Evolutionary conservation across 2,113 vertebrate species (phyloP).

Genomic region (Mormyrus iriodes): DNA sequence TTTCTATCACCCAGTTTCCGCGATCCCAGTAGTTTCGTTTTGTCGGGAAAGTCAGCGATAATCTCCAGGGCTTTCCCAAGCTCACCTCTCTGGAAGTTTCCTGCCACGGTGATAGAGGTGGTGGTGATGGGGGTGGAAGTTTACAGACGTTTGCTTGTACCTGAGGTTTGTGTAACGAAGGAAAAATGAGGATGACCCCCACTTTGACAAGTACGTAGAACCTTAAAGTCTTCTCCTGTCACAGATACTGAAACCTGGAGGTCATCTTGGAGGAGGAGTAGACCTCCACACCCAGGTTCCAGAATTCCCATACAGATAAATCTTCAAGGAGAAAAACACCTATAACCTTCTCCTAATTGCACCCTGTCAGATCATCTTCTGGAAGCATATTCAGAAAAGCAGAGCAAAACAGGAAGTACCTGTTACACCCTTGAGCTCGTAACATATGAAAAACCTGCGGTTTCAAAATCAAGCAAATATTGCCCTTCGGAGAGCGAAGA

Average conservation of each 20-base stretch:
- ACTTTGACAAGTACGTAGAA: background rate
- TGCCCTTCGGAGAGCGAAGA: background rate
- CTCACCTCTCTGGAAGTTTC: background rate
- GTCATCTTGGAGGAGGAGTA: background rate
- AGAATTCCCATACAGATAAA: background rate
- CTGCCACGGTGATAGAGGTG: background rate
- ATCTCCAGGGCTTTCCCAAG: background rate
- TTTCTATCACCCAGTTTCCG: background rate
- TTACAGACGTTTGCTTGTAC: background rate
- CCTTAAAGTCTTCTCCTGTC: background rate
- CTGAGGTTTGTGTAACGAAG: background rate
- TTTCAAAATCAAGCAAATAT: background rate
- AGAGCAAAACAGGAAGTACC: background rate
- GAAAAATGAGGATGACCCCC: background rate
- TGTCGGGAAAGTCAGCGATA: background rate
- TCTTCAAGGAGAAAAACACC: background rate
- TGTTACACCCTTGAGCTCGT: background rate
- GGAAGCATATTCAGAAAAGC: background rate
- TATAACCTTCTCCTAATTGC: background rate
- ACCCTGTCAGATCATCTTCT: background rate
- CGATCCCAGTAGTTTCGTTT: background rate
- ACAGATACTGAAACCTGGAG: background rate
- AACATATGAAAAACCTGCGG: background rate
- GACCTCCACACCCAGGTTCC: background rate
- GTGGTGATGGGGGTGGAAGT: background rate